A percentile compares a stretch with the other conserved stretches of the same genome.
phyloP scores from a whole-genome alignment of 2,113 vertebrate species.

The Agapornis roseicollis region DNA sequence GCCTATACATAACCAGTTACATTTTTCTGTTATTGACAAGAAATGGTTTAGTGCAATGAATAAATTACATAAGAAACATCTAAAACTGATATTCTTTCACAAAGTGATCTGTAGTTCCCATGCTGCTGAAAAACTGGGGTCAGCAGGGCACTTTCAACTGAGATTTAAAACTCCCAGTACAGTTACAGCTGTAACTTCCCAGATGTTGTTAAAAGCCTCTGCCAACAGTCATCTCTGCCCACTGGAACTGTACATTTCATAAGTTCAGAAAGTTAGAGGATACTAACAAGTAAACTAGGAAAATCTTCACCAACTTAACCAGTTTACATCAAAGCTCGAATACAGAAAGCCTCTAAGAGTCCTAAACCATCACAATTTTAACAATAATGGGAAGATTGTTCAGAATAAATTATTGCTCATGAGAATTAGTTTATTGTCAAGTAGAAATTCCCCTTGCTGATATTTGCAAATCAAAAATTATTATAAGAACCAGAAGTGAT shows the following conservation, averaged over 20 bases:
- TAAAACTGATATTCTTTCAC: constrained; percentile 33
- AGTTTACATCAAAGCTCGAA: neutral
- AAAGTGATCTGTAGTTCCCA: neutral
- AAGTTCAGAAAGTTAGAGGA: neutral
- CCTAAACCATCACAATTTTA: neutral
- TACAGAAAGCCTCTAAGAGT: neutral
- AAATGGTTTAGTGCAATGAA: neutral
- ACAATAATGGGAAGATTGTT: neutral
- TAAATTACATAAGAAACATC: neutral
- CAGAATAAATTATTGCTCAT: neutral
- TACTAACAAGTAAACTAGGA: neutral
- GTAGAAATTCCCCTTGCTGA: neutral
- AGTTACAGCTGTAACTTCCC: constrained; percentile 34
- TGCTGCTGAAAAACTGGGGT: neutral
- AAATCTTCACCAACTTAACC: neutral
- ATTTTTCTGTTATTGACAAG: neutral
- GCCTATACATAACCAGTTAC: neutral
- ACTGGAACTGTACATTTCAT: neutral
- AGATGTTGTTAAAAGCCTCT: constrained; percentile 44
- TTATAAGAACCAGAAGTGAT: neutral
- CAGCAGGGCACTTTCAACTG: constrained; percentile 7
- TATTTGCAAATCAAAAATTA: neutral
- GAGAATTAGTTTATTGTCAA: neutral
- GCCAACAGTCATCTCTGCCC: neutral
- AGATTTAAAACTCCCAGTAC: constrained; percentile 36